Conservation (phyloP, 2,888 invertebrate genomes). For the Embidobia sp. region DNA sequence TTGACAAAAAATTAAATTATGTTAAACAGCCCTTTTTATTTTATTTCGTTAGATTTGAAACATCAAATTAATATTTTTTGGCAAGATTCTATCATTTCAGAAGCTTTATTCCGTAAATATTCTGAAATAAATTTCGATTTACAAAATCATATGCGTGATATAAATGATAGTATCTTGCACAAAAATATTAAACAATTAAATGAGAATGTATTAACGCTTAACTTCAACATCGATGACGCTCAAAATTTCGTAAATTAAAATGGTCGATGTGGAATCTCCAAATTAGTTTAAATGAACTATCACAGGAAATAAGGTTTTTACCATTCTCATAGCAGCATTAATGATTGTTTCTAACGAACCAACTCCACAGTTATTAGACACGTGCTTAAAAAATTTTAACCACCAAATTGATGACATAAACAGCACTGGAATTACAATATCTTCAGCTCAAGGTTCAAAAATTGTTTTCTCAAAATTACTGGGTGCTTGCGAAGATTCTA, state of each 20-base stretch:
- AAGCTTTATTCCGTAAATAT: background rate
- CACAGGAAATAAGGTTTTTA: conserved; percentile 2
- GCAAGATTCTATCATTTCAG: background rate
- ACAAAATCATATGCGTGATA: background rate
- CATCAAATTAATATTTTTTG: background rate
- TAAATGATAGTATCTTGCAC: conserved; percentile 9
- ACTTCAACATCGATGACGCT: conserved; percentile 34
- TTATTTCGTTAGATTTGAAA: background rate
- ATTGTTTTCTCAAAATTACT: conserved; percentile 3
- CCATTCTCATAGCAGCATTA: conserved; percentile 23
- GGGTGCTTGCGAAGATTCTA: conserved; percentile 33
- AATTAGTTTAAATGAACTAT: conserved; percentile 32
- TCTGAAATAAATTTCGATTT: background rate
- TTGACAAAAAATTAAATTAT: too few relatives aligned
- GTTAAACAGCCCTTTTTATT: background rate
- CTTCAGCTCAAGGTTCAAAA: background rate
- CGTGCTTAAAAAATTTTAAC: conserved; percentile 11
- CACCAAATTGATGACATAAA: conserved; percentile 21
- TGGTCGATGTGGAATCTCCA: conserved; percentile 24
- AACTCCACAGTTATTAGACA: conserved; percentile 19
- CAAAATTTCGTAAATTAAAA: conserved; percentile 20
- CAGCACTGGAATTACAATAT: background rate
- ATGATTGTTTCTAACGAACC: conserved; percentile 30
- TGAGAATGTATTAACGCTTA: background rate
- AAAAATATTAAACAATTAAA: background rate